phyloP scores from a whole-genome alignment of 2,113 vertebrate species.

The Pygoscelis adeliae region DNA sequence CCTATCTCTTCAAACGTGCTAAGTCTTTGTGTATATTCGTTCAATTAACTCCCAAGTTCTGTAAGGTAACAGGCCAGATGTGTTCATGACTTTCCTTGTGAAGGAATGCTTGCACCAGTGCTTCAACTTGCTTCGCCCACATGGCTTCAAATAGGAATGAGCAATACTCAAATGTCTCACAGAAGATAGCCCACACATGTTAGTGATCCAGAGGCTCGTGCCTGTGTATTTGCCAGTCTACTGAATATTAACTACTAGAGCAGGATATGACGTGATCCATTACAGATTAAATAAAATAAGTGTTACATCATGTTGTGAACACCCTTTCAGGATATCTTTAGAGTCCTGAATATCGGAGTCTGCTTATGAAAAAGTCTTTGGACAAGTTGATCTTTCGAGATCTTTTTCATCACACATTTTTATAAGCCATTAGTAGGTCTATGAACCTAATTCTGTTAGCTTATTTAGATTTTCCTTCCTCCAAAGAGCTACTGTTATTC shows the following conservation, averaged over 20 bases:
- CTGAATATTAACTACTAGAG: not conserved
- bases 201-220: not conserved
- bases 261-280: not conserved
- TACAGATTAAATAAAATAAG: not conserved
- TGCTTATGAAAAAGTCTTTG: not conserved
- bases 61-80: not conserved
- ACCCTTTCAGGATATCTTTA: not conserved
- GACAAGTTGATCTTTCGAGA: not conserved
- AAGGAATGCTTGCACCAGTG: not conserved
- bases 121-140: not conserved
- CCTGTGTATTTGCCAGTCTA: rapidly evolving
- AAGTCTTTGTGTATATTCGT: not conserved
- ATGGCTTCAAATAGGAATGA: not conserved
- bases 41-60: not conserved
- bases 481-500: not conserved
- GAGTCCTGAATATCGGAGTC: not conserved
- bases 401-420: not conserved
- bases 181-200: not conserved
- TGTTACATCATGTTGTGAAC: not conserved
- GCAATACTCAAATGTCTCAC: not conserved
- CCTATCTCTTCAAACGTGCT: not conserved
- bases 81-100: not conserved
- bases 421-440: not conserved
- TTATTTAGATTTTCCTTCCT: not conserved
- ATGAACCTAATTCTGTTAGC: not conserved